phyloP scores from a whole-genome alignment of 2,113 vertebrate species.

The Genyomyrus donnyi region DNA sequence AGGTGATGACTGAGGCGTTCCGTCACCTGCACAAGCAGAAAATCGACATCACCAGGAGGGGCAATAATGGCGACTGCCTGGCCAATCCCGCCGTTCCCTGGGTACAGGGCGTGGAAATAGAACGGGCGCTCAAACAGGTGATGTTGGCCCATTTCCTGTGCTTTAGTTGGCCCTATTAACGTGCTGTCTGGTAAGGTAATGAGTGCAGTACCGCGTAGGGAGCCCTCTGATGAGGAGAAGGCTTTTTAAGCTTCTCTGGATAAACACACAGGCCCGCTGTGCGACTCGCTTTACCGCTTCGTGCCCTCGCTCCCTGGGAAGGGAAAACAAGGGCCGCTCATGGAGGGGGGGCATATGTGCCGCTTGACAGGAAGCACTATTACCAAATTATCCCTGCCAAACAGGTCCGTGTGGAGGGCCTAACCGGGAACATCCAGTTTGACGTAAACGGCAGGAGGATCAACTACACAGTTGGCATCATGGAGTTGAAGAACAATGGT shows the following conservation, averaged over 20 bases:
- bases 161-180: not conserved
- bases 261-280: not conserved
- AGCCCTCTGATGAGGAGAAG: not conserved
- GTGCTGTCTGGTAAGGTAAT: not conserved
- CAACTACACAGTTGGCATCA: constrained; percentile 91
- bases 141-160: not conserved
- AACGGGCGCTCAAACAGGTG: constrained; percentile 93
- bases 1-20: constrained; percentile 95
- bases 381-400: constrained; percentile 15
- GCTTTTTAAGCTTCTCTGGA: not conserved
- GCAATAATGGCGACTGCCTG: constrained; percentile 90
- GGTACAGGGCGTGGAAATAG: constrained; percentile 94
- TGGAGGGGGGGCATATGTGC: not conserved
- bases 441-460: constrained; percentile 92
- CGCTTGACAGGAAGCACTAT: not conserved
- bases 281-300: not conserved
- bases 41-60: constrained; percentile 88
- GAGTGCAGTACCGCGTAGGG: not conserved
- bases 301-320: not conserved
- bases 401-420: constrained; percentile 88
- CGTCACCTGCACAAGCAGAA: constrained; percentile 91
- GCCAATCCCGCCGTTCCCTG: constrained; percentile 95
- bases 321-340: not conserved
- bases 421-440: constrained; percentile 94
- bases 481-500: constrained; percentile 92